These are phyloP conservation scores for Cataglyphis hispanica DNA, from an alignment of 1,140 invertebrate genomes.

Conservation along the genomic window DNA sequence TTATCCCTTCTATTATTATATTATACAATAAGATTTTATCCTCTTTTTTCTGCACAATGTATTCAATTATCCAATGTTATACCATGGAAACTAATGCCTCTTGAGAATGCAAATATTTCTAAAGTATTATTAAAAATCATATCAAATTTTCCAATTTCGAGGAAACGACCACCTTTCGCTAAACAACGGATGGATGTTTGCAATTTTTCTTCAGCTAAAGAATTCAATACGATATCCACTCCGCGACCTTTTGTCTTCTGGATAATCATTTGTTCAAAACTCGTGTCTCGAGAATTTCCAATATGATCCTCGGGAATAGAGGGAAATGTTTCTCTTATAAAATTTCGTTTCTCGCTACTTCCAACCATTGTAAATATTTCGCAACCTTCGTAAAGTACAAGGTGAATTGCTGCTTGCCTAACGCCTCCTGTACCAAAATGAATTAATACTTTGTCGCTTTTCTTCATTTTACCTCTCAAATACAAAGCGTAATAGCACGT, in stretches of 20 bases:
- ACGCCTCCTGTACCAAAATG: conserved; percentile 92
- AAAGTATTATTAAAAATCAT: conserved; percentile 89
- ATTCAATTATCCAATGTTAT: conserved; percentile 87
- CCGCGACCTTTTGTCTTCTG: conserved; percentile 88
- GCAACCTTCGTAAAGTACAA: background rate
- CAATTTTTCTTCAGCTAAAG: conserved; percentile 92
- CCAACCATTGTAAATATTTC: conserved; percentile 88
- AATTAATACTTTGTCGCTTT: conserved; percentile 90
- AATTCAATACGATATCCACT: conserved; percentile 93
- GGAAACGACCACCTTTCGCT: conserved; percentile 89
- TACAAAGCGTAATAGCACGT: conserved; percentile 94
- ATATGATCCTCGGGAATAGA: conserved; percentile 89
- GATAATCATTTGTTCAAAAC: conserved; percentile 91
- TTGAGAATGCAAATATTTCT: conserved; percentile 91
- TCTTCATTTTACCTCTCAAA: conserved; percentile 86
- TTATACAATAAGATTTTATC: conserved; percentile 74
- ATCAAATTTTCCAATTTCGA: conserved; percentile 94
- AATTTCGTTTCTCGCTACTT: conserved; percentile 90
- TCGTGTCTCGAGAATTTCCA: conserved; percentile 90
- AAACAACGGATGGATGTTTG: conserved; percentile 92
- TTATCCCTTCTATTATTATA: conserved; percentile 81
- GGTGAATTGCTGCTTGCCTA: conserved; percentile 26
- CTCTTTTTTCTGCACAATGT: fast-evolving
- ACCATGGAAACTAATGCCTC: conserved; percentile 93
- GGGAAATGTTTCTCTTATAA: conserved; percentile 89